Percentiles rank a stretch among this genome's conserved stretches.
Evolutionary conservation across 2,888 invertebrate genomes (phyloP).

Genomic region (Orthonychiurus folsomi): DNA sequence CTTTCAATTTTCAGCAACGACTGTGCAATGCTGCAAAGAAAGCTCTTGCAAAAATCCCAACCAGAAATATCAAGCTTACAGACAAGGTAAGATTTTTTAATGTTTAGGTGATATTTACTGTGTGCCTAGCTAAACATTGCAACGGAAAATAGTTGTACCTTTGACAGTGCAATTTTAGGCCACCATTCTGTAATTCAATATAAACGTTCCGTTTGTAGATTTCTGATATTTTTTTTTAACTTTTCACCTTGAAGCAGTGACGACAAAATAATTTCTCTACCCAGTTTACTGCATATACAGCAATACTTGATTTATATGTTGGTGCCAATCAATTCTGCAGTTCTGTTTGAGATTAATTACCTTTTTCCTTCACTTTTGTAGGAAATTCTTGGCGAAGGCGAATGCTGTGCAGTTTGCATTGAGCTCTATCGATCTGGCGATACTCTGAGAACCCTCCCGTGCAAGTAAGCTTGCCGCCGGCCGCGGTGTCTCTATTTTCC

Average conservation of each 20-base stretch:
- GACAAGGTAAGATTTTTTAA: conserved; percentile 59
- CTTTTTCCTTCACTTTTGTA: conserved; percentile 43
- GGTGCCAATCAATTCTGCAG: background rate
- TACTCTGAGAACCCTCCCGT: conserved; percentile 77
- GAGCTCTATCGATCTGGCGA: conserved; percentile 83
- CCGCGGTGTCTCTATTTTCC: too few species aligned
- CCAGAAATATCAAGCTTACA: conserved; percentile 73
- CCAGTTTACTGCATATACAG: background rate
- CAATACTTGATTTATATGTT: background rate
- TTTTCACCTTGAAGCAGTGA: background rate
- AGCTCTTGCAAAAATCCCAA: conserved; percentile 85
- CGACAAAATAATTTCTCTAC: background rate
- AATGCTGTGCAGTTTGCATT: conserved; percentile 91
- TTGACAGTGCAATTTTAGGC: background rate
- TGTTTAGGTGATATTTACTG: background rate
- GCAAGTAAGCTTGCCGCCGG: conserved; percentile 70
- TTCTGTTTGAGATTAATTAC: conserved; percentile 6
- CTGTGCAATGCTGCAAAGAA: conserved; percentile 88
- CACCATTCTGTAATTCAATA: background rate
- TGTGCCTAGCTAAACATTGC: background rate
- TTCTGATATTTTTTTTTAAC: background rate
- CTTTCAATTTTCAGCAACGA: conserved; percentile 58
- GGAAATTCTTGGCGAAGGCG: conserved; percentile 72
- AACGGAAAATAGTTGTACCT: background rate
- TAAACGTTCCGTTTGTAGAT: background rate